A percentile compares a stretch with the other conserved stretches of the same genome.
phyloP scores from a whole-genome alignment of 2,888 invertebrate species.

The Drosophila paranaensis region DNA sequence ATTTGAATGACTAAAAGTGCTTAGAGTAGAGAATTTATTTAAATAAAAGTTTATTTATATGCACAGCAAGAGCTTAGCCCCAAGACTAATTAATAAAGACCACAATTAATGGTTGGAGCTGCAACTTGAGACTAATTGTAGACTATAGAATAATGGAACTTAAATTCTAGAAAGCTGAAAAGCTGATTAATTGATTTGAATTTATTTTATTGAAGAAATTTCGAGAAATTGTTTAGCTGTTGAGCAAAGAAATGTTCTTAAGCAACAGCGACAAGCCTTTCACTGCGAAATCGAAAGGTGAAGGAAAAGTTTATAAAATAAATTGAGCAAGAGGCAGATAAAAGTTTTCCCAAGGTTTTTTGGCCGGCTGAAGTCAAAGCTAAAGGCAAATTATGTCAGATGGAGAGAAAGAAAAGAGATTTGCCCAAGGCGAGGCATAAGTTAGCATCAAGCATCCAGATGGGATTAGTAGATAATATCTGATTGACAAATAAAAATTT shows the following conservation, averaged over 20 bases:
- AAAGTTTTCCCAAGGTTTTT: not conserved
- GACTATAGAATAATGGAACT: not conserved
- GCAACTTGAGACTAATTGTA: not conserved
- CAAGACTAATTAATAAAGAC: not conserved
- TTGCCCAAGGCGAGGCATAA: too few relatives aligned
- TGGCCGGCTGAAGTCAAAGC: not conserved
- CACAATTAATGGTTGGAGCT: not conserved
- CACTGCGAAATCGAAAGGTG: not conserved
- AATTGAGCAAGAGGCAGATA: not conserved
- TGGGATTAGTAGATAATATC: not conserved
- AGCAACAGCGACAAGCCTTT: not conserved
- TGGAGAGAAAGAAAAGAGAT: not conserved
- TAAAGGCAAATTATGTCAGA: not conserved
- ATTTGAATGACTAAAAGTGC: too few relatives aligned
- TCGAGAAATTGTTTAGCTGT: not conserved
- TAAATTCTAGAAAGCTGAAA: not conserved
- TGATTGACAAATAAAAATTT: not conserved
- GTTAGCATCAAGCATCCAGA: too few relatives aligned
- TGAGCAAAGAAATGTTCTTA: too few relatives aligned
- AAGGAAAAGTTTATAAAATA: not conserved
- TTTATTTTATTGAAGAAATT: not conserved
- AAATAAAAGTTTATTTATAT: not conserved
- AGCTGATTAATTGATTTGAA: not conserved
- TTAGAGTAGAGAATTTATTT: too few relatives aligned
- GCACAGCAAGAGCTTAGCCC: not conserved